Base-by-base conservation (phyloP, 1,140 invertebrate genomes). In the Dendrolimus punctatus region DNA sequence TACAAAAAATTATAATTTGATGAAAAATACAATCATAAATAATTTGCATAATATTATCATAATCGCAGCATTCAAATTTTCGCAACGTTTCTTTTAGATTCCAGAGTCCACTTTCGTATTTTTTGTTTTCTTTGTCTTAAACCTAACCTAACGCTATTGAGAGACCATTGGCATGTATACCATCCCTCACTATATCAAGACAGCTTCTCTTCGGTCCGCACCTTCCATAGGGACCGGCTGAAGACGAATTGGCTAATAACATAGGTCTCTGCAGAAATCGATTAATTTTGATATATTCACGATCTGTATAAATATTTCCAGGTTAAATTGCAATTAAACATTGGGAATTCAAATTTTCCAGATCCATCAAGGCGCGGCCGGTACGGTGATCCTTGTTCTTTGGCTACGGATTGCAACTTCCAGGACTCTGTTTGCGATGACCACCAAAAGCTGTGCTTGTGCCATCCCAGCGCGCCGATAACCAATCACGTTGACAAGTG, bases 401-500 rank as follows among this genome's bases (percentile, higher is more conserved):
- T 87, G 23, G 90, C 91, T 37, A 70, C 81, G 37, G 92, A 95
- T 58, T 95, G 94, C 71, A 91, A 91, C 6, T 95, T 94, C 73
- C 83, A 86, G 23, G 92, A 92, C 49, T 91, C 93, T 5, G 88
- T 92, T 37, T 95, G 94, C 72, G 91, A 94, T 62, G 83, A 89
- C 4, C 81, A 83, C 43, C 91, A 90, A 61, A 90, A 90, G 62
- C 90, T 88, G 60, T 95, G 94, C 71, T 87, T 89, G 57, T 95
- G 94, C 76, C 89, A 88, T 45, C 90, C 91, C 7, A 92, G 94
- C 61, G 89, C 92, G 55, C 89, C 89, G 6, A 90, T 91, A 9
- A 95, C 93, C 68, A 95, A 95, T 88, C 93, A 95, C 77, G 86
- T 94, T 57, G 93, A 95, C 75, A 95, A 95, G 85, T 95, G 94